A percentile compares a stretch with the other conserved stretches of the same genome.
phyloP scores from a whole-genome alignment of 2,888 invertebrate genomes.

The Lepidonotus clava region DNA sequence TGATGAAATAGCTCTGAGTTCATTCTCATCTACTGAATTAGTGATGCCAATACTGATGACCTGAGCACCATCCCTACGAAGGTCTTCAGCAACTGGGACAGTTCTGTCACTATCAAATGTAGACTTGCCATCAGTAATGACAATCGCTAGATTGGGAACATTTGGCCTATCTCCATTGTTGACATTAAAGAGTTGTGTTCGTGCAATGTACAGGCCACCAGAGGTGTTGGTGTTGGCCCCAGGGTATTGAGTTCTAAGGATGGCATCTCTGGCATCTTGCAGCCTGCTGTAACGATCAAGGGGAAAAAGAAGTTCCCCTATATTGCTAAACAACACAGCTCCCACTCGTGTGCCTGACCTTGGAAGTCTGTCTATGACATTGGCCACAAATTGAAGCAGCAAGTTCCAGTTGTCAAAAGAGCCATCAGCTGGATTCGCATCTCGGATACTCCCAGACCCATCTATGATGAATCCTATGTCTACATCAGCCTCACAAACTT shows the following conservation, averaged over 20 bases:
- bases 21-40: constrained; percentile 44
- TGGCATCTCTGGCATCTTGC: neutral
- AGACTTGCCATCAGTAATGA: constrained; percentile 59
- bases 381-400: constrained; percentile 45
- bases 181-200: constrained; percentile 7
- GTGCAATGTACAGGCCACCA: constrained; percentile 50
- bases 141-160: constrained; percentile 56
- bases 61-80: constrained; percentile 22
- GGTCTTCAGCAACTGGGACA: constrained; percentile 48
- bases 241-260: constrained; percentile 47
- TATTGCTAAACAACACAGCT: constrained; percentile 47
- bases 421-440: constrained; percentile 53
- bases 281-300: neutral
- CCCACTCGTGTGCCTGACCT: constrained; percentile 51
- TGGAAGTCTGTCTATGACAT: constrained; percentile 29
- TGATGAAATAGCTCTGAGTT: constrained; percentile 57
- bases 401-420: constrained; percentile 55
- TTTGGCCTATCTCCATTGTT: constrained; percentile 53
- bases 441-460: constrained; percentile 59
- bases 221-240: constrained; percentile 58
- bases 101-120: constrained; percentile 24
- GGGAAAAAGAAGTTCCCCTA: constrained; percentile 42
- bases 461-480: constrained; percentile 60
- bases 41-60: constrained; percentile 58
- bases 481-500: constrained; percentile 42